Evolutionary conservation across 2,113 vertebrate species (phyloP), one percentile per base, ranked within the genome.

Genomic region (Gallinago media): DNA sequence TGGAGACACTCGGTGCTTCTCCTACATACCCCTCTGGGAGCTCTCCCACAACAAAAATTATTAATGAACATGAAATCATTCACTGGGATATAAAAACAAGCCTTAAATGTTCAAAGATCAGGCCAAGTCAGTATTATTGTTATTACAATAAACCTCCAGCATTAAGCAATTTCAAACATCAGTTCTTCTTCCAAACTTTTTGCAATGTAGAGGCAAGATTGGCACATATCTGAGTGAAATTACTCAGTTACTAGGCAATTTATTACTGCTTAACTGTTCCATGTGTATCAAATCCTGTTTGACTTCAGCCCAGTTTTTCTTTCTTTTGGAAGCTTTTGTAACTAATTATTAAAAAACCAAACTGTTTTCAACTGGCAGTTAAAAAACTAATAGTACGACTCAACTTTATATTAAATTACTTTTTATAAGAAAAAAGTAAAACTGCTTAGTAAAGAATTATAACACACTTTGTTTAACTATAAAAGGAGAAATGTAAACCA

Each of bases 181-280:
- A 92, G 85, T 92, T 95, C 93, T 91, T 95, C 92, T 88, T 96
- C 92, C 92, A 96, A 93, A 58, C 16, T 47, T 77, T 96, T 92
- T 92, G 54, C 66, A 88, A 15, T 27, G 68, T n/a, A 88, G 72
- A 93, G 54, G 68, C 89, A 94, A 96, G 93, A 97, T 7, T 96
- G 93, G 94, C 85, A 89, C 79, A 55, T 86, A 89, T 77, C 83
- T 88, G 59, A 88, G 55, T 85, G 76, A 96, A 96, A 96, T 96
- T 92, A 93, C 54, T 91, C 76, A 85, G 88, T 95, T 89, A 92
- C 90, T 85, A 87, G 44, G 85, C 76, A 95, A 94, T 96, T 96
- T 97, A 92, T 92, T 93, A 88, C 90, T 93, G 82, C 88, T 95
- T 96, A 96, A 93, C 93, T 97, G 92, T 96, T 96, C 94, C 89